Percentiles rank a stretch among this genome's conserved stretches.
Conservation (phyloP, 2,797 vertebrate species). For the Spea hammondii region DNA sequence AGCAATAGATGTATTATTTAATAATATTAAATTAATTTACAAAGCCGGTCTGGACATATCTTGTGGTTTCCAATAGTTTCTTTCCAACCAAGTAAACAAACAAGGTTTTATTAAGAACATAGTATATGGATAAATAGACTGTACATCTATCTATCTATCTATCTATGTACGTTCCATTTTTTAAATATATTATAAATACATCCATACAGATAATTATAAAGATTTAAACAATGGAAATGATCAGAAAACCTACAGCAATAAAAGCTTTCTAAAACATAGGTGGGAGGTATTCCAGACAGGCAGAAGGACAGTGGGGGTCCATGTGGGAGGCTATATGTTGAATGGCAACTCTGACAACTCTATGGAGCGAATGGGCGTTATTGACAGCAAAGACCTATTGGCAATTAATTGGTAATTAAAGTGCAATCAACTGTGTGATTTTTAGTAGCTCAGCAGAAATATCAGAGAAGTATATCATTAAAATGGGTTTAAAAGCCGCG, state of each 20-base stretch:
- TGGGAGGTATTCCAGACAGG: not conserved
- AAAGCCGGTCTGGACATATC: too few relatives aligned
- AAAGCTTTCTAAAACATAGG: not conserved
- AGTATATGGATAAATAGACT: too few relatives aligned
- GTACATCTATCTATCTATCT: too few relatives aligned
- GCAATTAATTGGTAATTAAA: slow-evolving; percentile 8
- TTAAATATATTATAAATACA: too few relatives aligned
- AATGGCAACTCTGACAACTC: not conserved
- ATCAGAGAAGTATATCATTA: not conserved
- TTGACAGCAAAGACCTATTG: slow-evolving; percentile 1
- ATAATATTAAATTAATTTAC: too few relatives aligned
- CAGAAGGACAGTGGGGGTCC: slow-evolving; percentile 5
- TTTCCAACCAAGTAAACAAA: too few relatives aligned
- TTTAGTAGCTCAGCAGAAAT: not conserved
- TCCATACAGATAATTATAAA: too few relatives aligned
- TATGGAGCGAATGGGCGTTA: not conserved
- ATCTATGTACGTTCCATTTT: too few relatives aligned
- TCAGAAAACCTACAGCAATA: not conserved
- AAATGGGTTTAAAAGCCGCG: not conserved
- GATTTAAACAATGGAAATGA: too few relatives aligned
- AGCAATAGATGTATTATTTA: too few relatives aligned
- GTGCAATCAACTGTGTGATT: not conserved
- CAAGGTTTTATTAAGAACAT: too few relatives aligned
- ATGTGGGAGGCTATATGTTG: slow-evolving; percentile 2
- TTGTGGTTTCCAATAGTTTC: too few relatives aligned